phyloP scores from a whole-genome alignment of 2,888 invertebrate genomes.

The Cheilosia vulpina region DNA sequence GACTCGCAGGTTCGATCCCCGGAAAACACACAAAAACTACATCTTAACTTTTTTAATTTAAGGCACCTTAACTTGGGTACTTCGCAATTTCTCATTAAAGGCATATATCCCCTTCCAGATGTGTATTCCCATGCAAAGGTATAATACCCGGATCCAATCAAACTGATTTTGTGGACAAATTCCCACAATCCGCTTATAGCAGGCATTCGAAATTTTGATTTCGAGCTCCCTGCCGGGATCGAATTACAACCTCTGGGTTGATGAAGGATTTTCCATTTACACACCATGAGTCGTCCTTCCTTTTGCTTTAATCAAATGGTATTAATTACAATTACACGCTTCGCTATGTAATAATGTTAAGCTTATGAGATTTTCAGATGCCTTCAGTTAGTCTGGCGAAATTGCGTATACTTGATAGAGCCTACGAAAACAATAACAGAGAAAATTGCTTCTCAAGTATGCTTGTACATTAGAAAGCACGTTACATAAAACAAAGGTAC shows the following conservation, averaged over 20 bases:
- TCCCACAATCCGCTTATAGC: background rate
- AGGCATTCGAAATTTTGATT: background rate
- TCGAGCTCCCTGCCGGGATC: background rate
- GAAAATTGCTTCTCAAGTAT: slow-evolving; percentile 3
- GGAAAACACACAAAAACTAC: too few species aligned
- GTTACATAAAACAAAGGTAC: background rate
- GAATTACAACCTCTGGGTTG: background rate
- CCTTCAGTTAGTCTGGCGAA: background rate
- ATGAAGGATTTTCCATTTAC: background rate
- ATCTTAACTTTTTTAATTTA: too few species aligned
- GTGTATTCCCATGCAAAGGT: too few species aligned
- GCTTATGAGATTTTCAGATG: slow-evolving; percentile 18
- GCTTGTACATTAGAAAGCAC: background rate
- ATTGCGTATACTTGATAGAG: background rate
- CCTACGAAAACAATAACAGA: slow-evolving; percentile 1
- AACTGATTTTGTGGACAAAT: background rate
- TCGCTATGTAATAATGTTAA: slow-evolving; percentile 11
- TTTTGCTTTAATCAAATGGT: slow-evolving; percentile 20
- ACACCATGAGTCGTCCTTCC: background rate
- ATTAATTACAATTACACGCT: slow-evolving; percentile 34
- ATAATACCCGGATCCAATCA: background rate
- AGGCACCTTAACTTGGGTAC: too few species aligned
- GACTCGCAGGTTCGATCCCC: too few species aligned
- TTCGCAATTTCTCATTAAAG: too few species aligned
- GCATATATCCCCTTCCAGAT: too few species aligned